These are phyloP conservation scores for Spinibarbus caldwelli DNA, from an alignment of 2,797 vertebrate genomes.

Conservation along the genomic window DNA sequence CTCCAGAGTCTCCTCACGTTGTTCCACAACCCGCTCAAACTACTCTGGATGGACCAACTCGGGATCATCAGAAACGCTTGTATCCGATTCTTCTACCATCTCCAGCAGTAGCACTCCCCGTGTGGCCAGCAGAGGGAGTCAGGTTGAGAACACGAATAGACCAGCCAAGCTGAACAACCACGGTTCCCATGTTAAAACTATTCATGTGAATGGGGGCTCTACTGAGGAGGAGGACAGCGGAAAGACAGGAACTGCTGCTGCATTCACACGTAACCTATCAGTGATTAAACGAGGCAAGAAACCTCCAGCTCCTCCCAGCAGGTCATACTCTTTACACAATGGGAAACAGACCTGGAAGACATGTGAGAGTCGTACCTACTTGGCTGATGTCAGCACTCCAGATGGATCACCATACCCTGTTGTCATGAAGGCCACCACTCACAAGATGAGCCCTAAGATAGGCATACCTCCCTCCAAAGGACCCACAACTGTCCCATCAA, in stretches of 20 bases:
- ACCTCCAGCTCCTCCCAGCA: constrained; percentile 84
- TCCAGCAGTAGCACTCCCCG: constrained; percentile 81
- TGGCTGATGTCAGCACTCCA: constrained; percentile 73
- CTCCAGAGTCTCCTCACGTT: constrained; percentile 80
- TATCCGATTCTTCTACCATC: constrained; percentile 94
- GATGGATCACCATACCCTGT: constrained; percentile 68
- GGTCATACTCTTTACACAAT: constrained; percentile 87
- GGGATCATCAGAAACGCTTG: constrained; percentile 92
- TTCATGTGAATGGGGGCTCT: constrained; percentile 35
- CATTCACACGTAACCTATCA: constrained; percentile 86
- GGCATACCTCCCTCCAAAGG: constrained; percentile 84
- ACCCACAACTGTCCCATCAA: constrained; percentile 74
- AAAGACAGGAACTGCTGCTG: constrained; percentile 59
- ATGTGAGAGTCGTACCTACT: constrained; percentile 62
- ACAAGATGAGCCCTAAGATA: constrained; percentile 68
- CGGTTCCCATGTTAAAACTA: background rate
- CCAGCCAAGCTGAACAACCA: background rate
- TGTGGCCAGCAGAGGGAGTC: constrained; percentile 58
- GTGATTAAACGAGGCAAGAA: constrained; percentile 86
- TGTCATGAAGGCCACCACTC: constrained; percentile 16
- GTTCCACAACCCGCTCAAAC: constrained; percentile 70
- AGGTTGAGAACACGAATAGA: constrained; percentile 56
- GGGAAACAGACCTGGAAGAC: constrained; percentile 9
- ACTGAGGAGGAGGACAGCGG: constrained; percentile 48
- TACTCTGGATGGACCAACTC: constrained; percentile 87